phyloP scores from a whole-genome alignment of 2,113 vertebrate species.

The Xyliphius kryptos region DNA sequence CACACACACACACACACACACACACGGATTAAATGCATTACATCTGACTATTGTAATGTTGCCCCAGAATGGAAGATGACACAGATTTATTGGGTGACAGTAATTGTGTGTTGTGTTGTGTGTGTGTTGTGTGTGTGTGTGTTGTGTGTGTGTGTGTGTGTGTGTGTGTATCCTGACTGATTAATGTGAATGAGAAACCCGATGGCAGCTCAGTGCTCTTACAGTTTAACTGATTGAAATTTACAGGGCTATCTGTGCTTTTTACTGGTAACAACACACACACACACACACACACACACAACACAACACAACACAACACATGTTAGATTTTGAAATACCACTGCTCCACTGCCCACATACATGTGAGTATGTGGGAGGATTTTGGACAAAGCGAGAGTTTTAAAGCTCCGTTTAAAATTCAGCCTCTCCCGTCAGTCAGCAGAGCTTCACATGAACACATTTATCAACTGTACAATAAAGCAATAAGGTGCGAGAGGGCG shows the following conservation, averaged over 20 bases:
- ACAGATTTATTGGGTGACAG: conserved; percentile 8
- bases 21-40: not conserved
- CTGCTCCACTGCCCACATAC: not conserved
- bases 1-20: conserved; percentile 7
- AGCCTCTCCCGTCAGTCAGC: not conserved
- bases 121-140: not conserved
- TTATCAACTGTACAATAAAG: too few relatives aligned
- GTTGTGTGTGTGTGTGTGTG: conserved; percentile 7
- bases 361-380: conserved; percentile 7
- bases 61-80: not conserved
- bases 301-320: not conserved
- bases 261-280: conserved; percentile 3
- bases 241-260: not conserved
- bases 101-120: not conserved
- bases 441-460: too few relatives aligned
- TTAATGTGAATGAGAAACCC: conserved; percentile 18
- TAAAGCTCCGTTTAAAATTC: not conserved
- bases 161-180: conserved; percentile 5
- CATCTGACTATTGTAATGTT: not conserved
- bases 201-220: conserved; percentile 7
- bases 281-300: conserved; percentile 1
- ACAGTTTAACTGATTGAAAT: conserved; percentile 9
- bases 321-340: not conserved
- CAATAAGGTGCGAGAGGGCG: too few relatives aligned
- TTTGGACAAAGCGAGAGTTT: not conserved